Base-by-base conservation (phyloP, 2,113 vertebrate species). In the Puntigrus tetrazona region DNA sequence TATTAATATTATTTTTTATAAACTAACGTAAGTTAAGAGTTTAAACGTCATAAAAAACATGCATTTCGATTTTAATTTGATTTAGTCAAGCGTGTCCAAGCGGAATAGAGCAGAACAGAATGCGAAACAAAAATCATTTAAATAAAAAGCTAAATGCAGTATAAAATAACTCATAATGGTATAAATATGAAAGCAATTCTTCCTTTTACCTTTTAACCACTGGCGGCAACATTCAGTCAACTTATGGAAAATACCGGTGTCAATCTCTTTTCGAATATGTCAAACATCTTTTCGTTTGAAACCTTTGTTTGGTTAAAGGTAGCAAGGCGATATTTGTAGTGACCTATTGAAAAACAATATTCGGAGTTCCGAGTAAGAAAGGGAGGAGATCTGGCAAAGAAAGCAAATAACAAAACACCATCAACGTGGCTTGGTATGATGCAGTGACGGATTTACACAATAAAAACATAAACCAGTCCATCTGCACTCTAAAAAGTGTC, bases 401-500 rank as follows among this genome's bases (percentile, higher is more conserved):
- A 43, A 81, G 25, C n/a, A 14, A 43, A 59, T 18, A 78, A 78
- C 65, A 87, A 75, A 84, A 78, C 52, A 61, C 3, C 57, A 38
- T 34, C 55, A 38, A n/a, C 47, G 4, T 22, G 47, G 10, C 57
- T 67, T 20, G 31, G 45, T 36, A 29, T 47, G 13, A 27, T 47
- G 47, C 41, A 25, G 8, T 73, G 70, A 4, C 27, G 70, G 38
- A 43, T 27, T 73, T 73, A 45, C 70, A 47, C 43, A 74, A 74
- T 14, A 74, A 18, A 73, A 25, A 6, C 14, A 22, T 13, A n/a
- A 76, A 76, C 9, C 50, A 78, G 52, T 38, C 1, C 31, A 38
- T 38, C 75, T 7, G 25, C 75, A 78, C 10, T 16, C 18, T 38
- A 31, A 16, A 57, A 8, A 4, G 31, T 22, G 11, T 52, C 1